Evolutionary conservation across 1,140 invertebrate genomes (phyloP), one percentile per base, ranked within the genome.

Genomic region (Neotoxoptera formosana): DNA sequence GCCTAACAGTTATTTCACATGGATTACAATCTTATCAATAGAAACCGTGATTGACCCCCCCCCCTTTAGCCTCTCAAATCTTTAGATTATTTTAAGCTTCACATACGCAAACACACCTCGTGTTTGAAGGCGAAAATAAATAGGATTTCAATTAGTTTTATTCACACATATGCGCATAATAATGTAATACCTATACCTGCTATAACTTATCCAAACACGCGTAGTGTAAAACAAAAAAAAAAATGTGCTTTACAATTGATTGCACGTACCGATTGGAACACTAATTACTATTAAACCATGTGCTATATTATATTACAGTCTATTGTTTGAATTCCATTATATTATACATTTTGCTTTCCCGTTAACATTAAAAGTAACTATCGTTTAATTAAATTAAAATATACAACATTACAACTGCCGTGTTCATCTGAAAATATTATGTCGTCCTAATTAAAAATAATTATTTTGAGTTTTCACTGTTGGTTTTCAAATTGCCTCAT

Each of bases 381-480:
- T n/a, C 6, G 4, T 76, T 34, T 7, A 76, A 76, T 76, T 76
- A 76, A 76, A 76, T 76, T 76, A 17, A 76, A 76, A 76, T 76
- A 76, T n/a, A 76, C 30, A 76, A n/a, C 4, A 76, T 76, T 76
- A 76, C 11, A 76, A 76, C 14, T n/a, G 23, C 30, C 6, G n/a
- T n/a, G 14, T n/a, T 7, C n/a, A 76, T 76, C n/a, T 76, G 17
- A 34, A 76, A 17, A 76, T 76, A 53, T 7, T 53, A 76, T 76
- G 8, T 76, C n/a, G 30, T 76, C n/a, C 60, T 76, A 76, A 76
- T 76, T n/a, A 76, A 76, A 76, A 76, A 76, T 76, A 76, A 76
- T 76, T 76, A n/a, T 76, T 76, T n/a, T n/a, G 30, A 76, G 60
- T n/a, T 76, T 76, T n/a, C 60, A 76, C n/a, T 17, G 30, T n/a